These are phyloP conservation scores for Aethina tumida DNA, from an alignment of 1,140 invertebrate species.

Conservation along the genomic window DNA sequence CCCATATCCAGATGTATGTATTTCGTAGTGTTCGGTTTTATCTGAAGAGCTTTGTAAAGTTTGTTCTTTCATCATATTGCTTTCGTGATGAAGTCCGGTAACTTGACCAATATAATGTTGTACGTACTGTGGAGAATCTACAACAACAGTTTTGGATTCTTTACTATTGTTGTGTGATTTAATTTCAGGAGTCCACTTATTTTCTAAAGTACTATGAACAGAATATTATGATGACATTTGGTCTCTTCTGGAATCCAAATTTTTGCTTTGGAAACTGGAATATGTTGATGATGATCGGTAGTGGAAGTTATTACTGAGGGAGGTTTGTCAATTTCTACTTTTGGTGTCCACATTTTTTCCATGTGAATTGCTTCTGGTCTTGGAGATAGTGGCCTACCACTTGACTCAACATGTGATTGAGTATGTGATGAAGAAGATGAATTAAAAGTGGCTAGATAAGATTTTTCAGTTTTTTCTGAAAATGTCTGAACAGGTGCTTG, in stretches of 20 bases:
- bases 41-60: too few species aligned
- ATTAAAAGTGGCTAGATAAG: constrained; percentile 19
- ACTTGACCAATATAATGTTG: constrained; percentile 35
- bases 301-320: too few species aligned
- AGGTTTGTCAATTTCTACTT: too few species aligned
- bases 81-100: constrained; percentile 22
- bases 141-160: constrained; percentile 22
- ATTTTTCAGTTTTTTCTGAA: constrained; percentile 25
- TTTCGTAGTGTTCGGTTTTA: too few species aligned
- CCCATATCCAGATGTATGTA: too few species aligned
- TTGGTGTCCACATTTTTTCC: constrained; percentile 45
- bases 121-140: constrained; percentile 22
- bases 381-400: constrained; percentile 34
- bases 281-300: too few species aligned
- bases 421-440: constrained; percentile 14
- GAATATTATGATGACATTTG: constrained; percentile 31
- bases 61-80: constrained; percentile 17
- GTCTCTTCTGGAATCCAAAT: too few species aligned
- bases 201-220: constrained; percentile 27
- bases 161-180: constrained; percentile 18
- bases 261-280: too few species aligned
- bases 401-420: constrained; percentile 15
- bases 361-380: constrained; percentile 40
- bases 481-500: constrained; percentile 24
- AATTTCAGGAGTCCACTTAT: constrained; percentile 25